phyloP scores from a whole-genome alignment of 2,113 vertebrate species.

The Brienomyrus longianalis region DNA sequence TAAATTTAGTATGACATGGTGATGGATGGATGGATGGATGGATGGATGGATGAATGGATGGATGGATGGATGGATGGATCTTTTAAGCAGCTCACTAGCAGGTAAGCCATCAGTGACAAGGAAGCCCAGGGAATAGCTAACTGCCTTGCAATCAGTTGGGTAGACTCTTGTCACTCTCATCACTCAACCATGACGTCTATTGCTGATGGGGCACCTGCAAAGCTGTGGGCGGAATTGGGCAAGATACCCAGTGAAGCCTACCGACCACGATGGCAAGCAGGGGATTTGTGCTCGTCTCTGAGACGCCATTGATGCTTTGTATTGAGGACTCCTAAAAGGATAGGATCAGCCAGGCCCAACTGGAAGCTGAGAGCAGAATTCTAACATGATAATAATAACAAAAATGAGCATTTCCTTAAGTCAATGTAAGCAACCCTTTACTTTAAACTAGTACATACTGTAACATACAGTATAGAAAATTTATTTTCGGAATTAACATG shows the following conservation, averaged over 20 bases:
- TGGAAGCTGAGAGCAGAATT: neutral
- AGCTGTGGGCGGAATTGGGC: neutral
- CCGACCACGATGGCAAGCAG: neutral
- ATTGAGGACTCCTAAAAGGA: neutral
- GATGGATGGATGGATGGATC: neutral
- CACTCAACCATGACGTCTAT: neutral
- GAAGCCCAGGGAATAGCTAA: neutral
- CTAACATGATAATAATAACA: neutral
- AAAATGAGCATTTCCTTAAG: neutral
- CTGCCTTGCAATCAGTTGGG: neutral
- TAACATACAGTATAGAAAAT: neutral
- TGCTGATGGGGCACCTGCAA: neutral
- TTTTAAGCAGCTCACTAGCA: neutral
- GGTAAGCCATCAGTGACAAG: neutral
- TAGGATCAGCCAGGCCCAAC: neutral
- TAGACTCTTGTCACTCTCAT: neutral
- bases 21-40: neutral
- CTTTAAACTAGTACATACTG: neutral
- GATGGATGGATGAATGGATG: neutral
- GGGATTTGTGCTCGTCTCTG: neutral
- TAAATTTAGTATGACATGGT: neutral
- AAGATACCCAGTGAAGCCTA: neutral
- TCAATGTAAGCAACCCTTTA: neutral
- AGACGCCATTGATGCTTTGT: neutral
- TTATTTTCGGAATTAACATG: neutral